Percentiles rank a stretch among this genome's conserved stretches.
Evolutionary conservation across 2,888 invertebrate genomes (phyloP).

Genomic region (Eudasyphora cyanicolor): DNA sequence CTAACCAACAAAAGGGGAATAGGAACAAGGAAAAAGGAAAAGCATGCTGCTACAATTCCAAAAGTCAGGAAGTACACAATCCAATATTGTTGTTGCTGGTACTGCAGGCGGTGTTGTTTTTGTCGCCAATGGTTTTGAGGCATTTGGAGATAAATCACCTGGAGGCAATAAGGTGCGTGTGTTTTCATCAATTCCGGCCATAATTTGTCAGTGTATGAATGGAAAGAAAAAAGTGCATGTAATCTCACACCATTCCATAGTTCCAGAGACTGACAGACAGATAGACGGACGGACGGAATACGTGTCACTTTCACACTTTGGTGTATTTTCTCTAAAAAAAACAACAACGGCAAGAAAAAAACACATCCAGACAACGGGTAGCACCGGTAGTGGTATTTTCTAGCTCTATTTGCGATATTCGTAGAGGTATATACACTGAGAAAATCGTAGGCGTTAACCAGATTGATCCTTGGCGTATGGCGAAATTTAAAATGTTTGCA

Average conservation of each 20-base stretch:
- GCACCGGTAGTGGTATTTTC: not conserved
- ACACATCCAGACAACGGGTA: not conserved
- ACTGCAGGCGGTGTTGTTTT: conserved; percentile 25
- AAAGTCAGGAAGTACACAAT: conserved; percentile 55
- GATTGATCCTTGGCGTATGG: too few relatives aligned
- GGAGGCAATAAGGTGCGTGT: conserved; percentile 44
- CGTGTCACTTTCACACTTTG: conserved; percentile 41
- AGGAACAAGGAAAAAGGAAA: conserved; percentile 58
- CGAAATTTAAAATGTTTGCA: too few relatives aligned
- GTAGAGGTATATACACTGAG: too few relatives aligned
- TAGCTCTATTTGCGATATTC: not conserved
- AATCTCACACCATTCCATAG: conserved; percentile 37
- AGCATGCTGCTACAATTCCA: conserved; percentile 20
- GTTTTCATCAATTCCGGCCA: conserved; percentile 21
- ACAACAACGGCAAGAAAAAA: too few relatives aligned
- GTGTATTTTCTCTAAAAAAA: conserved; percentile 48
- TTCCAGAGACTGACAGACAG: not conserved
- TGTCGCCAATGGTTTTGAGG: conserved; percentile 30
- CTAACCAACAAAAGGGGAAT: conserved; percentile 18
- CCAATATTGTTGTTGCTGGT: not conserved
- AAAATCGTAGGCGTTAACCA: too few relatives aligned
- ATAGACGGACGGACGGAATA: conserved; percentile 13
- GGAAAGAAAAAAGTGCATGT: conserved; percentile 24
- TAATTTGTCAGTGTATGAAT: conserved; percentile 20
- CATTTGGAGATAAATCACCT: conserved; percentile 53